Evolutionary conservation across 2,888 invertebrate genomes (phyloP), one percentile per base, ranked within the genome.

Genomic region (Zygaena filipendulae): DNA sequence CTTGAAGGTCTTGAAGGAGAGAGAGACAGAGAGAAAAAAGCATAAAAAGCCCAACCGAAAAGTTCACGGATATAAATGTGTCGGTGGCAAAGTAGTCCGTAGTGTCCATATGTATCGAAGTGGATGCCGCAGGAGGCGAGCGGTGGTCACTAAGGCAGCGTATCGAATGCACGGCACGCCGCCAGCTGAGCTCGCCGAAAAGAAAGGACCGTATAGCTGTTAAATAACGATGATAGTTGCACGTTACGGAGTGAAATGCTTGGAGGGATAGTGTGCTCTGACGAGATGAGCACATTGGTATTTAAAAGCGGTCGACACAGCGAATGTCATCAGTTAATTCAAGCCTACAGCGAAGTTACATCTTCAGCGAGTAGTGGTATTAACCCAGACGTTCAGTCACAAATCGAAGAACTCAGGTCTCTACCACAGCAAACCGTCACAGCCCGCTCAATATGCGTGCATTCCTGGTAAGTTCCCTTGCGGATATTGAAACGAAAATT

Each of bases 311-410:
- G 64, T 53, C 63, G 60, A 59, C 57, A 53, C 59, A 54, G 68
- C 61, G 70, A 77, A 74, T 75, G 68, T 71, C 77, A 79, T 79
- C 77, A 79, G 77, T 79, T 64, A 72, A 63, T 70, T 63, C 60
- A 38, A 64, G 62, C 66, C 57, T 66, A 51, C 66, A 53, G 62
- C 45, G 53, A 58, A 64, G 56, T 67, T 70, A 64, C 75, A 75
- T 74, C 75, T 72, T 70, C 45, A 55, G 46, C 47, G 49, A 45
- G 49, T 46, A 60, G 54, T 56, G 47, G 57, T 60, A 53, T 58
- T 60, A 4, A 6, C 52, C 47, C 49, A 50, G 45, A 42, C 42
- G 54, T 54, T 25, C 27, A 35, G 38, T 39, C 47, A 42, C 36
- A 33, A 44, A 39, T 38, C 33, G 40, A 30, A 34, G 42, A 43